Evolutionary conservation across 2,888 invertebrate genomes (phyloP), one percentile per base, ranked within the genome.

Genomic region (Stenolophus ochropezus): DNA sequence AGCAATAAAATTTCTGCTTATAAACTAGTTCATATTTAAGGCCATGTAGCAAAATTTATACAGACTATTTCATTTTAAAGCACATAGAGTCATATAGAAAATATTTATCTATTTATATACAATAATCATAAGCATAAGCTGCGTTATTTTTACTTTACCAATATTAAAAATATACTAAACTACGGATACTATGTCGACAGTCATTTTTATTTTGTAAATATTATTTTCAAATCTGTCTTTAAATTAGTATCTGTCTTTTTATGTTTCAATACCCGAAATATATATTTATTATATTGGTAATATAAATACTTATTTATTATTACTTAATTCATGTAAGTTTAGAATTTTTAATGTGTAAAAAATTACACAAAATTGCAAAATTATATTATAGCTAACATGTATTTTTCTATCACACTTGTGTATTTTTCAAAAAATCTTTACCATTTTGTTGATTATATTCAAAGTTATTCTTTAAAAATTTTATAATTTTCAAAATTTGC

Each of bases 21-120:
- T 47, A 51, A 14, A 49, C 51, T 53, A 53, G 53, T 75, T 23
- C 27, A 53, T 75, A 49, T 75, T 75, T 53, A 75, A 75, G 75
- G 75, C 75, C 53, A 23, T 73, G n/a, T 56, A 75, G 75, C 75
- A 75, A 53, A 75, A 75, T 16, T 73, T 75, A 75, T 75, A 73
- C 16, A 69, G 49, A 73, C 25, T 75, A 75, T 75, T 25, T 75
- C 16, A 16, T 53, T 4, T 73, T 75, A 75, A 75, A 75, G 75
- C 75, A 75, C 75, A 75, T 75, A n/a, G 47, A 42, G 16, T 51
- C 23, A 51, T 71, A 73, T 75, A 53, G 27, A 75, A 75, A 75
- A 75, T 75, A 75, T 75, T 75, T 51, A 8, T 75, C 53, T 56
- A 75, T 75, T 53, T 51, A 53, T 73, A 2, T 73, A 73, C n/a